Base-by-base conservation (phyloP, 2,113 vertebrate species). In the Vidua macroura region DNA sequence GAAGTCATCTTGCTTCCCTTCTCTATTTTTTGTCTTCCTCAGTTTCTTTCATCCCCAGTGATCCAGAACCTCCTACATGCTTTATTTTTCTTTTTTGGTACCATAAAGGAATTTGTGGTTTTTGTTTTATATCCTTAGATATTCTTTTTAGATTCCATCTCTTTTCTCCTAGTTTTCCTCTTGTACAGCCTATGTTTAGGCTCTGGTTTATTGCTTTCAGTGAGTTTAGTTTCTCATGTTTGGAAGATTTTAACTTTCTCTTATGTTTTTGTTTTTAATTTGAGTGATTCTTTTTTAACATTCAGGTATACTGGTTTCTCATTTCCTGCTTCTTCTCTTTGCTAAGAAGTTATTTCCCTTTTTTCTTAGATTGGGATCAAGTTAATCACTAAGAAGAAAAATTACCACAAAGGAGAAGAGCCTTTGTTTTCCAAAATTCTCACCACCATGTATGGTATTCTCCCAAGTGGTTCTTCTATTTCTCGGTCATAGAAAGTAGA, bases 51-150 rank as follows among this genome's bases (percentile, higher is more conserved):
- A 35, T 90, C n/a, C 35, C 9, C 30, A 52, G 27, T 85, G 59
- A 87, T 86, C 33, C 39, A 52, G 27, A 33, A 68, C 56, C n/a
- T 60, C 77, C 21, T 83, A 39, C 11, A 6, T 62, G 16, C 69
- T 93, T 86, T 76, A 3, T 7, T 11, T 8, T 43, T 30, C 19
- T 11, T 48, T 70, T 69, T 48, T 5, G 1, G 52, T 75, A 53
- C 14, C 39, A 24, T 73, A 62, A 92, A 85, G 62, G 37, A 89
- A 48, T 94, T 69, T 87, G 69, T 92, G 78, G 63, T 11, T 87
- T 95, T 91, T 89, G n/a, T 73, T 95, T 85, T 85, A 53, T 69
- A 77, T 60, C 21, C 21, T 59, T 85, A 88, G 44, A 56, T 80
- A 79, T 62, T 44, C 39, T 83, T 35, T 87, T 89, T 52, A 48